Percentiles rank a stretch among this genome's conserved stretches.
These are phyloP conservation scores for Sprattus sprattus DNA, from an alignment of 2,113 vertebrate genomes.

Conservation along the genomic window DNA sequence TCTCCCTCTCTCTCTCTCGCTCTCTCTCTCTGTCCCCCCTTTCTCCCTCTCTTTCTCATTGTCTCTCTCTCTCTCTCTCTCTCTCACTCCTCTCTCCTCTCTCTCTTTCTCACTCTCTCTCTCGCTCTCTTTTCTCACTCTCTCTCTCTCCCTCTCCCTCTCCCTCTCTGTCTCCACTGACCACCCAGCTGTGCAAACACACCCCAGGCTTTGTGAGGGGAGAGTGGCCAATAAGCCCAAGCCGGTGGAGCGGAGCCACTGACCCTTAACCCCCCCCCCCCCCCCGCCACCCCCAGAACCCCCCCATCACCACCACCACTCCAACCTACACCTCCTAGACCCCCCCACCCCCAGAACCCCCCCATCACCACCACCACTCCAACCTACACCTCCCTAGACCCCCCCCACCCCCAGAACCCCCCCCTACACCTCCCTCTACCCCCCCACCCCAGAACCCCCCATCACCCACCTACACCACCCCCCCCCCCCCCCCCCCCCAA, in stretches of 20 bases:
- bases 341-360: not conserved
- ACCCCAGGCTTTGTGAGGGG: constrained; percentile 36
- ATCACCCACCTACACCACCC: not conserved
- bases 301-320: not conserved
- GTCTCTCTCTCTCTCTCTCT: not conserved
- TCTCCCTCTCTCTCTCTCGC: not conserved
- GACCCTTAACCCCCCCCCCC: constrained; percentile 28
- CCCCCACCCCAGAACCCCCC: not conserved
- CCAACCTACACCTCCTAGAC: not conserved
- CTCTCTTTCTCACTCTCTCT: constrained; percentile 9
- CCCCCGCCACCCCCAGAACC: not conserved
- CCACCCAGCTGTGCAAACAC: constrained; percentile 53
- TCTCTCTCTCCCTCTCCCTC: not conserved
- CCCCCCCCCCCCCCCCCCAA: not conserved
- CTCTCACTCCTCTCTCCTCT: constrained; percentile 18
- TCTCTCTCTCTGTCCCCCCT: not conserved
- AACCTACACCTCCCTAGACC: not conserved
- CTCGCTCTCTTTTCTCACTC: constrained; percentile 31
- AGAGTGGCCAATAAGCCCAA: constrained; percentile 44
- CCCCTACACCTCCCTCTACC: too few species aligned
- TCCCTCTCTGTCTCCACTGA: constrained; percentile 17
- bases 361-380: too few species aligned
- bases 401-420: too few species aligned
- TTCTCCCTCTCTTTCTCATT: not conserved
- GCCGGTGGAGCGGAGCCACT: constrained; percentile 39